Evolutionary conservation across 2,888 invertebrate species (phyloP).

Genomic region (Nephrocerus scutellatus): DNA sequence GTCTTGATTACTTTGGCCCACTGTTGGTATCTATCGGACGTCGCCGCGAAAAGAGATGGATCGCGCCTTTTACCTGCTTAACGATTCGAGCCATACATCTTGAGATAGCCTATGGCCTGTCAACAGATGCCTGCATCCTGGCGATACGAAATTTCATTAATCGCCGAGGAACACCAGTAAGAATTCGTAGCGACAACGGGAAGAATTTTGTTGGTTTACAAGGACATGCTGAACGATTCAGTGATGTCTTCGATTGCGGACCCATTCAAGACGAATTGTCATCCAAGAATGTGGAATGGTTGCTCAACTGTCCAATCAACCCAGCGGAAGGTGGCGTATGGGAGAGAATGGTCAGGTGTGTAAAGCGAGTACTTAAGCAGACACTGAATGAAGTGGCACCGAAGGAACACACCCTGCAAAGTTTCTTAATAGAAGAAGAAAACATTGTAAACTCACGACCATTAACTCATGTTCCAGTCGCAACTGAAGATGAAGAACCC

Average conservation of each 20-base stretch:
- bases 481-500: conserved; percentile 8
- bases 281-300: conserved; percentile 8
- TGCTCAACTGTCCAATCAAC: conserved; percentile 10
- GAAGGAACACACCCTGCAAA: conserved; percentile 4
- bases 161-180: conserved; percentile 14
- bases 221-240: conserved; percentile 2
- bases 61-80: conserved; percentile 12
- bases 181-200: conserved; percentile 17
- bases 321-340: conserved; percentile 12
- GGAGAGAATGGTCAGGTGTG: conserved; percentile 10
- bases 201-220: conserved; percentile 16
- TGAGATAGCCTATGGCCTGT: conserved; percentile 17
- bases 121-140: conserved; percentile 21
- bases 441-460: conserved; percentile 10
- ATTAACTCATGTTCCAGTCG: conserved; percentile 10
- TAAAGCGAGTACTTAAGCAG: conserved; percentile 4
- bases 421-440: conserved; percentile 12
- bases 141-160: conserved; percentile 22
- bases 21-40: conserved; percentile 10
- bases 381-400: conserved; percentile 7
- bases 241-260: conserved; percentile 4
- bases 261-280: conserved; percentile 6
- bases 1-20: conserved; percentile 16
- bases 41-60: conserved; percentile 14
- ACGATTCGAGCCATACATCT: conserved; percentile 14